A percentile compares a stretch with the other conserved stretches of the same genome.
phyloP scores from a whole-genome alignment of 2,113 vertebrate genomes.

The Dolichallabes microphthalmus region DNA sequence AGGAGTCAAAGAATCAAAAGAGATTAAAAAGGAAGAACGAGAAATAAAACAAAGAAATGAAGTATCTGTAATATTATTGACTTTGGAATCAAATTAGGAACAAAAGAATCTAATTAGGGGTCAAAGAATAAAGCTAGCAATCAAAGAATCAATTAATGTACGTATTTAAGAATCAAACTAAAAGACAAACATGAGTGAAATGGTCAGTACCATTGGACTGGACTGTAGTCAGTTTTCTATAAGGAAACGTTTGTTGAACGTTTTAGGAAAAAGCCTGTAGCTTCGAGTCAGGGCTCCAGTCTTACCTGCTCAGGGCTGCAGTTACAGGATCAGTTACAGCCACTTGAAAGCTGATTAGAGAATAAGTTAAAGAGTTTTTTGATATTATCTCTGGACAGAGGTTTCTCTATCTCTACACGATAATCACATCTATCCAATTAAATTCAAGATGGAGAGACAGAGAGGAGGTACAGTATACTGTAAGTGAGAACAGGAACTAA shows the following conservation, averaged over 20 bases:
- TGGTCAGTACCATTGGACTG: too few species aligned
- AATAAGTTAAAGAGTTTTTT: too few species aligned
- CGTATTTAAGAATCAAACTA: too few species aligned
- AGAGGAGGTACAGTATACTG: not conserved
- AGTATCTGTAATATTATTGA: not conserved
- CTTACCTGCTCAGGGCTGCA: too few species aligned
- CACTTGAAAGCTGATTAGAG: not conserved
- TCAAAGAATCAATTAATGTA: not conserved
- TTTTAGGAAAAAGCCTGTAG: too few species aligned
- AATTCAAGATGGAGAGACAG: not conserved
- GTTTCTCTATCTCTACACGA: not conserved
- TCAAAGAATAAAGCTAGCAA: not conserved
- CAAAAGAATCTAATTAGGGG: not conserved
- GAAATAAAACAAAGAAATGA: too few species aligned
- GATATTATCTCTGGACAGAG: not conserved
- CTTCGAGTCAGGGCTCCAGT: too few species aligned
- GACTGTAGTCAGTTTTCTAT: not conserved
- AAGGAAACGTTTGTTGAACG: not conserved
- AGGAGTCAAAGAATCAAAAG: not conserved
- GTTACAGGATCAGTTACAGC: not conserved
- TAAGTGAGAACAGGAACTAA: not conserved
- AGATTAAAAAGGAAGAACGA: not conserved
- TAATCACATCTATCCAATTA: not conserved
- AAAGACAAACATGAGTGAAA: too few species aligned
- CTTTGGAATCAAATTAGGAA: not conserved